phyloP scores from a whole-genome alignment of 1,140 invertebrate species.

The Hyles vespertilio region DNA sequence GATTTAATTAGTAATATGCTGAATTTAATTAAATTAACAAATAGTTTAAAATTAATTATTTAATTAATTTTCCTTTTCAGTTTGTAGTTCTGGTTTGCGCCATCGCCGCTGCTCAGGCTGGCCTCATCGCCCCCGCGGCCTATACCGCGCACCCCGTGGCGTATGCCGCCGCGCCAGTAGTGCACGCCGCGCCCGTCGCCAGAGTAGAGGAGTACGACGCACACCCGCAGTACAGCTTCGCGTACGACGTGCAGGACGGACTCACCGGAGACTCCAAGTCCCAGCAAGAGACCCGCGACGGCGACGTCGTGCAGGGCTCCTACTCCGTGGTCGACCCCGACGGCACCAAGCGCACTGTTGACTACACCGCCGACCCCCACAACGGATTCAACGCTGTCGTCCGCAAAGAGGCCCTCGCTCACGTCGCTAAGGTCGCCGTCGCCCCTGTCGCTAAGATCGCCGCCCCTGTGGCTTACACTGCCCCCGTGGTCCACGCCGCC shows the following conservation, averaged over 20 bases:
- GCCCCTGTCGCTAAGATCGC: conserved; percentile 30
- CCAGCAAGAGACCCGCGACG: conserved; percentile 79
- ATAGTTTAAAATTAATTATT: too few species aligned
- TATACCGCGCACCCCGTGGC: conserved; percentile 27
- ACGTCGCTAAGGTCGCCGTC: conserved; percentile 32
- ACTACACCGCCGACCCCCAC: conserved; percentile 77
- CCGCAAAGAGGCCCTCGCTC: conserved; percentile 39
- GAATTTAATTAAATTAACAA: too few species aligned
- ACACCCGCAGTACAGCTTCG: conserved; percentile 78
- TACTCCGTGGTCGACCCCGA: conserved; percentile 80
- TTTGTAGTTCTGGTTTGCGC: conserved; percentile 50
- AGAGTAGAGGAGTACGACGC: conserved; percentile 55
- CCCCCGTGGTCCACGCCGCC: conserved; percentile 24
- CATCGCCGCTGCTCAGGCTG: conserved; percentile 49
- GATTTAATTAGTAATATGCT: too few species aligned
- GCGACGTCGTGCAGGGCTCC: conserved; percentile 77
- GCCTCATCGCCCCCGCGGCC: conserved; percentile 42
- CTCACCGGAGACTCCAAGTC: conserved; percentile 81
- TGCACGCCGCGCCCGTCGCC: conserved; percentile 25
- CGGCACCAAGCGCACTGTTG: conserved; percentile 79
- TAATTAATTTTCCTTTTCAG: conserved; percentile 32
- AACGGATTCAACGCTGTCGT: conserved; percentile 74
- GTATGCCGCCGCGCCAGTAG: conserved; percentile 25
- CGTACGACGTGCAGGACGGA: conserved; percentile 79
- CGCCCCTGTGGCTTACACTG: conserved; percentile 54